phyloP scores from a whole-genome alignment of 2,113 vertebrate genomes.

The Anas platyrhynchos region DNA sequence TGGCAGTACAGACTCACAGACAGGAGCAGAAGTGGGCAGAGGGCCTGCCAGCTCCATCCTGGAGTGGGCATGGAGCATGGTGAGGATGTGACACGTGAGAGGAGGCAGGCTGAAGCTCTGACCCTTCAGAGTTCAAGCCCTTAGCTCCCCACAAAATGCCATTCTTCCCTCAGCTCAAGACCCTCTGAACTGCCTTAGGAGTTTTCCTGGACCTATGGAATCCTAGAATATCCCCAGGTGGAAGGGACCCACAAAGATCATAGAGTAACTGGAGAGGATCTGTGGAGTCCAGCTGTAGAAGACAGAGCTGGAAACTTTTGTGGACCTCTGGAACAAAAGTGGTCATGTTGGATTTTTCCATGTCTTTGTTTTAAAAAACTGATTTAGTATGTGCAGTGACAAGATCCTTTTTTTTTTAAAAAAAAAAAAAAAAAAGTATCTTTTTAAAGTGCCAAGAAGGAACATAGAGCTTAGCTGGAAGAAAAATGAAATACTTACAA shows the following conservation, averaged over 20 bases:
- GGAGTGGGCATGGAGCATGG: neutral
- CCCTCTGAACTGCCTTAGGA: neutral
- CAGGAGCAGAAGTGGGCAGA: neutral
- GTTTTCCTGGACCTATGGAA: neutral
- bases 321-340: neutral
- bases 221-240: neutral
- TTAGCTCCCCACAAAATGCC: neutral
- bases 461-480: neutral
- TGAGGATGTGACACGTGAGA: neutral
- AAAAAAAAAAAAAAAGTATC: neutral
- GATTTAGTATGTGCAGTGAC: neutral
- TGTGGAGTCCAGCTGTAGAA: neutral
- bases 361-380: neutral
- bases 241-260: neutral
- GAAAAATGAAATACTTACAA: neutral
- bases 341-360: neutral
- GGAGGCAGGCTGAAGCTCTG: neutral
- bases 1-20: neutral
- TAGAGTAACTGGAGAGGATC: neutral
- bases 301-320: neutral
- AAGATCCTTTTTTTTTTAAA: neutral
- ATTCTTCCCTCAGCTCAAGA: neutral
- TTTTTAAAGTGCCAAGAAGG: neutral
- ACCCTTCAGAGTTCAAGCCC: neutral
- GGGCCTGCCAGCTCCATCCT: neutral